phyloP scores from a whole-genome alignment of 2,113 vertebrate species.

The Ahaetulla prasina region DNA sequence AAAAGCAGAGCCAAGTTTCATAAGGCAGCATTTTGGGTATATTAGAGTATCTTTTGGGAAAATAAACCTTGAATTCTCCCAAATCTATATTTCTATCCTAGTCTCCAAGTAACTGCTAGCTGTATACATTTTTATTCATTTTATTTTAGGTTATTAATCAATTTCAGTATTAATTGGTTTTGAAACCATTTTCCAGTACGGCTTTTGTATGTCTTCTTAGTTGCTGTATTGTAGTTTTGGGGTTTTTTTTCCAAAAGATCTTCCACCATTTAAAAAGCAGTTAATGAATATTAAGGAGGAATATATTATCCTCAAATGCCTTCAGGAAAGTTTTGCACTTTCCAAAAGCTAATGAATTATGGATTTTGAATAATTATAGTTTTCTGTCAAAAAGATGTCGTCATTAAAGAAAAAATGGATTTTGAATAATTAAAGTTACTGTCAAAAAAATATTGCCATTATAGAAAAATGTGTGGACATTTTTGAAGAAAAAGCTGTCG shows the following conservation, averaged over 20 bases:
- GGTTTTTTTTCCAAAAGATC: background rate
- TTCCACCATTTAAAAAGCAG: background rate
- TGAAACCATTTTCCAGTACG: conserved; percentile 16
- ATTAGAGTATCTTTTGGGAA: background rate
- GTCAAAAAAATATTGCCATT: conserved; percentile 15
- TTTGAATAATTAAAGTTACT: conserved; percentile 34
- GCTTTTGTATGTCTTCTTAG: conserved; percentile 3
- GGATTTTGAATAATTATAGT: conserved; percentile 32
- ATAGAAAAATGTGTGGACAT: conserved; percentile 2
- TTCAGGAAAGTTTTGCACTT: conserved; percentile 22
- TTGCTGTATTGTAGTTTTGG: background rate
- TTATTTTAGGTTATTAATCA: conserved; percentile 10
- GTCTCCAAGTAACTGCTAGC: background rate
- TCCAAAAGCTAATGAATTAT: conserved; percentile 39
- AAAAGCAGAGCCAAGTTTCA: background rate
- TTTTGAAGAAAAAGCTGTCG: background rate
- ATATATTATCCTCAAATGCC: conserved; percentile 27
- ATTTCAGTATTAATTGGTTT: conserved; percentile 3
- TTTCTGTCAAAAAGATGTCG: conserved; percentile 25
- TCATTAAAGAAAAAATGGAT: conserved; percentile 11
- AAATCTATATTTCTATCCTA: background rate
- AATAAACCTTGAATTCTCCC: background rate
- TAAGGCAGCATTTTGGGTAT: background rate
- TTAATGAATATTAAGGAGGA: conserved; percentile 35
- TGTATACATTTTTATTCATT: background rate